Percentiles rank a stretch among this genome's conserved stretches.
Conservation (phyloP, 1,140 invertebrate species). For the Zaprionus inermis region DNA sequence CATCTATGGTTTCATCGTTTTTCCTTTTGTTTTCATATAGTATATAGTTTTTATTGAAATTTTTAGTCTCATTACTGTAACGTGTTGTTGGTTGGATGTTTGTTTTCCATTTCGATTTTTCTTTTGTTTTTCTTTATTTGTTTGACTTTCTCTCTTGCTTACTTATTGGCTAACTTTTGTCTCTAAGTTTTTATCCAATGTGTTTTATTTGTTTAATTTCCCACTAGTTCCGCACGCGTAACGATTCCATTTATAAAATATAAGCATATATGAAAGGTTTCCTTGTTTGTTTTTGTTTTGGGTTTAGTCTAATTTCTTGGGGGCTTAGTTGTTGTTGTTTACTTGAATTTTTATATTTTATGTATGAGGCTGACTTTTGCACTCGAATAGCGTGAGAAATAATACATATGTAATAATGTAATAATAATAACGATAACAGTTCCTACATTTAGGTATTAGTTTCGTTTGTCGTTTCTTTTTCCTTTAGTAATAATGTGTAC, state of each 20-base stretch:
- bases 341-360: slow-evolving; percentile 32
- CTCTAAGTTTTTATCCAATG: slow-evolving; percentile 27
- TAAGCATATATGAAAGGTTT: slow-evolving; percentile 53
- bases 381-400: slow-evolving; percentile 60
- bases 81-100: slow-evolving; percentile 59
- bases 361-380: slow-evolving; percentile 42
- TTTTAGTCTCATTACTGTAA: slow-evolving; percentile 74
- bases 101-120: slow-evolving; percentile 18
- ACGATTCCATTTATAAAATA: slow-evolving; percentile 68
- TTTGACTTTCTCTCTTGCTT: slow-evolving; percentile 28
- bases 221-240: slow-evolving; percentile 50
- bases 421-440: slow-evolving; percentile 71
- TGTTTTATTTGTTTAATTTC: slow-evolving; percentile 51
- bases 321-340: slow-evolving; percentile 40
- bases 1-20: slow-evolving; percentile 23
- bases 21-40: slow-evolving; percentile 46
- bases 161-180: slow-evolving; percentile 53
- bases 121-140: slow-evolving; percentile 25
- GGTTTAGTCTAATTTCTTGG: slow-evolving; percentile 76
- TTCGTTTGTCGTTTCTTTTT: slow-evolving; percentile 36
- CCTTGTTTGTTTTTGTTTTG: slow-evolving; percentile 48
- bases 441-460: slow-evolving; percentile 72
- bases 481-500: slow-evolving; percentile 52
- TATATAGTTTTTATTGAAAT: slow-evolving; percentile 65
- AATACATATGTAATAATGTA: slow-evolving; percentile 56